Conservation (phyloP, 2,888 invertebrate genomes). For the Anticlea derivata region DNA sequence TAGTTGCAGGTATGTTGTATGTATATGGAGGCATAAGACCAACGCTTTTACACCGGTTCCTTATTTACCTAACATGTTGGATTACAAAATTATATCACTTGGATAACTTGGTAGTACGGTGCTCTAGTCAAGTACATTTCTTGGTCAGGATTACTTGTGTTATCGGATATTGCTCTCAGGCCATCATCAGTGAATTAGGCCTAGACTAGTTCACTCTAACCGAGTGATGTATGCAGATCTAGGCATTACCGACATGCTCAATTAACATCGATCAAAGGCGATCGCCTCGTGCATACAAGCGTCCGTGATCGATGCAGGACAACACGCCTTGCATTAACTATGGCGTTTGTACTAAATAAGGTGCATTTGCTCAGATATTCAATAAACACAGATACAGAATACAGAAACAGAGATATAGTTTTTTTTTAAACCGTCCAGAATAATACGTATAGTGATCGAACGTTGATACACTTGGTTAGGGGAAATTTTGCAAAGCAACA, state of each 20-base stretch:
- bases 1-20: too few relatives aligned
- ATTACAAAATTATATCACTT: too few relatives aligned
- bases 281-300: slow-evolving; percentile 22
- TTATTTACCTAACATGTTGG: too few relatives aligned
- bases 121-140: neutral
- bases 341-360: too few relatives aligned
- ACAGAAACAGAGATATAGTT: too few relatives aligned
- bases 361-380: neutral
- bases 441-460: slow-evolving; percentile 3
- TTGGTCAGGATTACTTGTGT: slow-evolving; percentile 3
- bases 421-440: neutral
- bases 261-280: slow-evolving; percentile 35
- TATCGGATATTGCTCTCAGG: slow-evolving; percentile 9
- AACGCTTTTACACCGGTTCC: too few relatives aligned
- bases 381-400: neutral
- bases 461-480: slow-evolving; percentile 9
- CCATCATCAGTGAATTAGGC: slow-evolving; percentile 12
- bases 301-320: slow-evolving; percentile 29
- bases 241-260: slow-evolving; percentile 29
- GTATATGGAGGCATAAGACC: too few relatives aligned
- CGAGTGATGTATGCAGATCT: slow-evolving; percentile 18
- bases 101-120: too few relatives aligned
- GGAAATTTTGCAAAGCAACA: slow-evolving; percentile 6
- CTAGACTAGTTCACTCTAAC: slow-evolving; percentile 2
- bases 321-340: slow-evolving; percentile 23